Percentiles rank a stretch among this genome's conserved stretches.
Evolutionary conservation across 2,797 vertebrate genomes (phyloP).

Genomic region (Acestrorhynchus altus): DNA sequence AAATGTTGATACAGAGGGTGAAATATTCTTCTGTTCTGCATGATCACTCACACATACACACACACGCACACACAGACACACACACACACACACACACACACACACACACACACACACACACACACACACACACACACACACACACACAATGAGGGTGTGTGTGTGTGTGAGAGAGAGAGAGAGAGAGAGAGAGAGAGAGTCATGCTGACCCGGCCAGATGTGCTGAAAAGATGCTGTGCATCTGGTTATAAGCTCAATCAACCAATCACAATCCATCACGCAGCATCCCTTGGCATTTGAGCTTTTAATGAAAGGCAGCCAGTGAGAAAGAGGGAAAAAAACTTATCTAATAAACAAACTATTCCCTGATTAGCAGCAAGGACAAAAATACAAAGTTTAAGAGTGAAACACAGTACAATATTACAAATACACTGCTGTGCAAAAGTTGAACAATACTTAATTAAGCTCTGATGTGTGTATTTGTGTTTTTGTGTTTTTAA

Average conservation of each 20-base stretch:
- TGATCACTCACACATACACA: not conserved
- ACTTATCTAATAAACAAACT: not conserved
- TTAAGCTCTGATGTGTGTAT: too few relatives aligned
- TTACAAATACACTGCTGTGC: too few relatives aligned
- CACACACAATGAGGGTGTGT: too few relatives aligned
- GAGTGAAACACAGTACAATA: not conserved
- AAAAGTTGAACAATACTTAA: too few relatives aligned
- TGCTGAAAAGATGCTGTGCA: conserved; percentile 13
- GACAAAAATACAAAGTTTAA: not conserved
- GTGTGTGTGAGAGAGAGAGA: not conserved
- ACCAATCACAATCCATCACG: conserved; percentile 36
- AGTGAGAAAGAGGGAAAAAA: not conserved
- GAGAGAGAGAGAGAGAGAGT: not conserved
- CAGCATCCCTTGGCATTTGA: conserved; percentile 18
- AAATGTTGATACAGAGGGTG: not conserved
- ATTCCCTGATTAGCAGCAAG: not conserved
- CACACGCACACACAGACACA: too few relatives aligned
- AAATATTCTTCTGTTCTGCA: not conserved
- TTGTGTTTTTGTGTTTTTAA: too few relatives aligned
- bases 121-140: too few relatives aligned
- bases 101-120: too few relatives aligned
- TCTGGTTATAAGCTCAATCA: conserved; percentile 19
- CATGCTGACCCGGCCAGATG: conserved; percentile 26
- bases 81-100: too few relatives aligned
- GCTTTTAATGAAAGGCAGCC: conserved; percentile 12